A percentile compares a stretch with the other conserved stretches of the same genome.
These are phyloP conservation scores for Leiothrix lutea DNA, from an alignment of 2,113 vertebrate genomes.

Conservation along the genomic window DNA sequence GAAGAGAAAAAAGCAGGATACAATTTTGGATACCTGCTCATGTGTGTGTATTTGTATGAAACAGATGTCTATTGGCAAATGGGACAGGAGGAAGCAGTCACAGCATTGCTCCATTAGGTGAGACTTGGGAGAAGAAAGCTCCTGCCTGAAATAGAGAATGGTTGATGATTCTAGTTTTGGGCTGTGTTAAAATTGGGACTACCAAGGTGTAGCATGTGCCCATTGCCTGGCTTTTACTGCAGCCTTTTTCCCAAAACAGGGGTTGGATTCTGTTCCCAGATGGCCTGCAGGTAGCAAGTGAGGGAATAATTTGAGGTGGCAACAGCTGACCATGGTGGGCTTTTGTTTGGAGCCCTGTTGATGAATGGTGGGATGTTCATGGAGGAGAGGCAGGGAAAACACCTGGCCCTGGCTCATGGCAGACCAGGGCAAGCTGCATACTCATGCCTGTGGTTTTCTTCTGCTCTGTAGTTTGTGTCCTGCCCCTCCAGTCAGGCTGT, in stretches of 20 bases:
- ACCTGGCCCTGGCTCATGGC: fast-evolving
- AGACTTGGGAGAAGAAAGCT: neutral
- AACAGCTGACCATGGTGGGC: neutral
- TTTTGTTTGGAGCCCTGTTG: neutral
- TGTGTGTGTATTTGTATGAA: neutral
- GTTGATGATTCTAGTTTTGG: neutral
- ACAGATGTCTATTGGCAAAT: neutral
- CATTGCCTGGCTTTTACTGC: neutral
- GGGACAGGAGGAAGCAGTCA: neutral
- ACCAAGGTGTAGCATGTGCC: fast-evolving
- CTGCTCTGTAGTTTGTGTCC: neutral
- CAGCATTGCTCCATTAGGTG: neutral
- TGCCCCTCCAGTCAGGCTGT: neutral
- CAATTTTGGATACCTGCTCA: neutral
- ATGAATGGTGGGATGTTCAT: fast-evolving
- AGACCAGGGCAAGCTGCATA: neutral
- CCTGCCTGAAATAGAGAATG: neutral
- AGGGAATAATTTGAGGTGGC: neutral
- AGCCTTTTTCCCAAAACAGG: neutral
- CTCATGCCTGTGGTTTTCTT: neutral
- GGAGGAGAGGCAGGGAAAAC: neutral
- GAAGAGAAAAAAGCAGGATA: neutral
- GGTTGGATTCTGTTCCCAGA: neutral
- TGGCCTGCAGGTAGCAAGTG: neutral
- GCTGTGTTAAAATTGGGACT: neutral